Percentiles rank a stretch among this genome's conserved stretches.
Conservation (phyloP, 2,888 invertebrate genomes). For the Agrotis exclamationis region DNA sequence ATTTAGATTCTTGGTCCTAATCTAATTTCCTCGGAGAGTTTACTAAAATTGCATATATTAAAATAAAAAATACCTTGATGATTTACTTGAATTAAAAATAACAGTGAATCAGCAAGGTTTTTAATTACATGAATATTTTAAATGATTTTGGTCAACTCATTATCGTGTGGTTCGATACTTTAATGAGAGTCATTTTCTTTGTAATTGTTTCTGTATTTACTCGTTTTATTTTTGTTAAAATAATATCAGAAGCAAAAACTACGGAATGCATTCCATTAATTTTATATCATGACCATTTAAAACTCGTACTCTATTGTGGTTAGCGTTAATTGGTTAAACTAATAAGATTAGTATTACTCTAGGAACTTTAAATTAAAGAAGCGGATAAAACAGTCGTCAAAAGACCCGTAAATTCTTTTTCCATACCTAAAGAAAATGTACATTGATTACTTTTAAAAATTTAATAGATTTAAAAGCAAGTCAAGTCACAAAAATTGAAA, state of each 20-base stretch:
- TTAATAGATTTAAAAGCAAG: too few relatives aligned
- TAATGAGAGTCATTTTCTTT: conserved; percentile 24
- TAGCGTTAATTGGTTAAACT: too few relatives aligned
- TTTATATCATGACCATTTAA: too few relatives aligned
- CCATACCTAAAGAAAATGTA: too few relatives aligned
- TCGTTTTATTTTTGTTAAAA: neutral
- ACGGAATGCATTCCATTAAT: too few relatives aligned
- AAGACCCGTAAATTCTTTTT: neutral
- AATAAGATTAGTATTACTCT: too few relatives aligned
- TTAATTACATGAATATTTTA: conserved; percentile 36
- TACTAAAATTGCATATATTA: neutral
- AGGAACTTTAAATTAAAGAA: too few relatives aligned
- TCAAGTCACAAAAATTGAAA: neutral
- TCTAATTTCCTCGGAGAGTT: neutral
- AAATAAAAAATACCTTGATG: neutral
- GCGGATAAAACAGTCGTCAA: too few relatives aligned
- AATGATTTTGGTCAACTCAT: conserved; percentile 7
- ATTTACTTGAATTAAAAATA: conserved; percentile 4
- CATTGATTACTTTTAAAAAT: too few relatives aligned
- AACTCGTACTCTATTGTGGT: too few relatives aligned
- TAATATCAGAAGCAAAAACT: neutral
- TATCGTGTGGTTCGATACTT: conserved; percentile 4
- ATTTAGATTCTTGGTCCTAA: neutral
- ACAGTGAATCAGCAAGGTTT: neutral
- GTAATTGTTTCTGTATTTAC: conserved; percentile 3